Evolutionary conservation across 2,113 vertebrate genomes (phyloP), one percentile per base, ranked within the genome.

Genomic region (Scortum barcoo): DNA sequence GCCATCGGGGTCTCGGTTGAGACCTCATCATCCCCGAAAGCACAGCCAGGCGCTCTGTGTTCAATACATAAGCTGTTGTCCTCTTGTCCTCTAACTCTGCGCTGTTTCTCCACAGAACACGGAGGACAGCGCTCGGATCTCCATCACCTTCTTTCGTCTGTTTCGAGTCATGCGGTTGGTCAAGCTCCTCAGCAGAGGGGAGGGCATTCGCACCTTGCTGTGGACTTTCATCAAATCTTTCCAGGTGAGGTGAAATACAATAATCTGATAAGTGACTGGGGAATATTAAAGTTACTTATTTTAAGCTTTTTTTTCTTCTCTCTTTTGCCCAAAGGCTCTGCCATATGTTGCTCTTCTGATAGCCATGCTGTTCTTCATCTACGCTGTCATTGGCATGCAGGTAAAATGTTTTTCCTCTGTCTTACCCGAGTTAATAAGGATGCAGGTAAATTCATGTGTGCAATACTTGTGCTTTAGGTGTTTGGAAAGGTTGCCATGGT

Each of bases 191-290:
- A 99, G 97, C 95, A 96, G 97, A 89, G 98, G 98, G 66, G 98
- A 99, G 94, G 98, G 98, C 86, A 99, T 99, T 90, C 97, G 98
- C 79, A 99, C 98, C 0, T 90, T 99, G 69, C 94, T 99, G 62
- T 99, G 98, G 98, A 99, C 98, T 13, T 99, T 99, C 79, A 98
- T 99, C 90, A 99, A 99, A 86, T 99, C 98, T 74, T 99, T 99
- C 93, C 98, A 99, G 97, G 98, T 99, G 85, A 95, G 94, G 4
- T 0, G 4, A 0, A n/a, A 14, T 8, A 3, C 12, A 19, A 12
- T n/a, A 48, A 20, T 58, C n/a, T 13, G 7, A 57, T 51, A 11
- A 26, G 11, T 44, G 1, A 63, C 46, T 26, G 20, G 30, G 42
- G 30, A 42, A 72, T 22, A 26, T 51, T 20, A 1, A 81, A 66